Evolutionary conservation across 1,140 invertebrate genomes (phyloP).

Genomic region (Himalopsyche phryganea): DNA sequence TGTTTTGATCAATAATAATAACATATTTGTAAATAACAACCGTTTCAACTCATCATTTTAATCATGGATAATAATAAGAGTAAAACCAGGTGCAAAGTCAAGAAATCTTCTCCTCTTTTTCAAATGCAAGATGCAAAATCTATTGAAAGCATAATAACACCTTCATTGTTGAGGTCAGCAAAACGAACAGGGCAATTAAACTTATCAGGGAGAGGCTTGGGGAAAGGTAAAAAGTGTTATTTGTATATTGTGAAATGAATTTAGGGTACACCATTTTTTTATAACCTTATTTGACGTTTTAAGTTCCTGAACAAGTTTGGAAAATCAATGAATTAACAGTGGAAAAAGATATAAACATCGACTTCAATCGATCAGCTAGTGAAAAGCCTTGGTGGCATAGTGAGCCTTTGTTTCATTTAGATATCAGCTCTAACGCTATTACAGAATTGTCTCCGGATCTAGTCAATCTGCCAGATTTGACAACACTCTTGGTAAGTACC

Average conservation of each 20-base stretch:
- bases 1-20: constrained; percentile 6
- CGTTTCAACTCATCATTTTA: background rate
- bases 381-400: constrained; percentile 82
- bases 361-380: constrained; percentile 61
- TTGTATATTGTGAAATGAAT: constrained; percentile 19
- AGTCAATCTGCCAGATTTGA: constrained; percentile 65
- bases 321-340: constrained; percentile 69
- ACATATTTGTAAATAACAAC: background rate
- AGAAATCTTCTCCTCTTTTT: constrained; percentile 54
- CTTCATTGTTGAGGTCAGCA: constrained; percentile 70
- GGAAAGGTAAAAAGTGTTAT: constrained; percentile 57
- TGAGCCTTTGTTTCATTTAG: constrained; percentile 70
- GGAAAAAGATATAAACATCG: constrained; percentile 62
- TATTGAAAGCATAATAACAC: constrained; percentile 63
- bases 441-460: constrained; percentile 65
- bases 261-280: background rate
- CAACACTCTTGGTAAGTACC: constrained; percentile 50
- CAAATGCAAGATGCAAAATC: constrained; percentile 64
- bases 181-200: constrained; percentile 75
- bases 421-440: constrained; percentile 77
- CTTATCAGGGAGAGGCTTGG: constrained; percentile 69
- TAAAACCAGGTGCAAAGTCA: constrained; percentile 4
- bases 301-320: constrained; percentile 81
- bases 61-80: constrained; percentile 1
- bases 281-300: constrained; percentile 1